Evolutionary conservation across 2,797 vertebrate species (phyloP).

Genomic region (Graptemys geographica): DNA sequence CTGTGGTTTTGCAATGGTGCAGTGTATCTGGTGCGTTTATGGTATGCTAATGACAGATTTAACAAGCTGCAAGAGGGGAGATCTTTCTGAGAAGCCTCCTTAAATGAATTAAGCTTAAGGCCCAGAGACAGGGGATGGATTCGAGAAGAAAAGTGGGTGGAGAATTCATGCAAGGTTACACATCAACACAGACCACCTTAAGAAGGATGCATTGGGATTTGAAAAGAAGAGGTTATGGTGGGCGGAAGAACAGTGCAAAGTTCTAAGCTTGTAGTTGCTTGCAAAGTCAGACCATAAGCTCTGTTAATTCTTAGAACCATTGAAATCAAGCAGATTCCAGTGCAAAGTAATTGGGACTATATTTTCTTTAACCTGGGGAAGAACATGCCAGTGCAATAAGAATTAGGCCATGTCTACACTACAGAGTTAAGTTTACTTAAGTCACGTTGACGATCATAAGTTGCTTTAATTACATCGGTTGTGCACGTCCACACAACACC

Average conservation of each 20-base stretch:
- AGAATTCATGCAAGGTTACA: constrained; percentile 16
- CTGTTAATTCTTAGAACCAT: accelerated
- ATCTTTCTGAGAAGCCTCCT: constrained; percentile 56
- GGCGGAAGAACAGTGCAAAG: neutral
- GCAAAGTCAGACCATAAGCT: neutral
- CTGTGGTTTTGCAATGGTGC: constrained; percentile 69
- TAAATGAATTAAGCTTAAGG: constrained; percentile 26
- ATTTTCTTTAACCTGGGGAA: neutral
- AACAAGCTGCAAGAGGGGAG: constrained; percentile 42
- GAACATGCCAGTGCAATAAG: neutral
- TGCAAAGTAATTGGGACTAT: neutral
- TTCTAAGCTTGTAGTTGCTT: neutral
- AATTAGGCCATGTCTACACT: neutral
- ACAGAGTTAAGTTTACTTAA: no score
- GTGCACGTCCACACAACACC: no score
- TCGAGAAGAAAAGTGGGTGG: neutral
- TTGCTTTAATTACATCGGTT: no score
- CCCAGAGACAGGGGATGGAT: constrained; percentile 13
- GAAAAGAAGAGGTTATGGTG: neutral
- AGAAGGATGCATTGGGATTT: neutral
- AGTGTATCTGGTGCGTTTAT: constrained; percentile 74
- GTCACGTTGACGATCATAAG: no score
- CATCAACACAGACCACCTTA: neutral
- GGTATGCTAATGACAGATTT: constrained; percentile 66
- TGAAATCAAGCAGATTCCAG: neutral